A percentile compares a stretch with the other conserved stretches of the same genome.
phyloP scores from a whole-genome alignment of 1,140 invertebrate genomes.

The Odontomachus brunneus region DNA sequence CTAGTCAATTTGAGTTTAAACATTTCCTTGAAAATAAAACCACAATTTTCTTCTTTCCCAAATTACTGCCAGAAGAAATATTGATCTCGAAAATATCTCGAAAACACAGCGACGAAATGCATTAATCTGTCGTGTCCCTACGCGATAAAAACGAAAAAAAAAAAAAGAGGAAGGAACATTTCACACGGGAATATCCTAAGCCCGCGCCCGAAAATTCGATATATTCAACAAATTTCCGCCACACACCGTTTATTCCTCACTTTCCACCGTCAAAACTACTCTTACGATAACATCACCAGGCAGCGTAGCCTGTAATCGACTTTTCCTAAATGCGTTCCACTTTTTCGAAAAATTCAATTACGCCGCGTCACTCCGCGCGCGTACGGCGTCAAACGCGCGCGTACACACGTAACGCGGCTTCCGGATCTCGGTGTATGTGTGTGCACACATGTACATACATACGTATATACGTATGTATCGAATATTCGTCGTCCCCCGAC shows the following conservation, averaged over 20 bases:
- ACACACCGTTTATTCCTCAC: constrained; percentile 46
- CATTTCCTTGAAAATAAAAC: no score
- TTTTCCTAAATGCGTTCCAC: constrained; percentile 55
- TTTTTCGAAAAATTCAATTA: constrained; percentile 59
- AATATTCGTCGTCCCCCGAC: neutral
- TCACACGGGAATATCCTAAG: constrained; percentile 11
- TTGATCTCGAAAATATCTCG: no score
- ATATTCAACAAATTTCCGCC: constrained; percentile 51
- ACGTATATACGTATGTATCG: neutral
- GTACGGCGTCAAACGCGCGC: neutral
- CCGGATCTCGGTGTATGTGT: neutral
- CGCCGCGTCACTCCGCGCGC: constrained; percentile 36
- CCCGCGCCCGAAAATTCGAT: constrained; percentile 33
- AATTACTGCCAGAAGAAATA: no score
- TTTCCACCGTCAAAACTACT: constrained; percentile 47
- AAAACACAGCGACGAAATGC: constrained; percentile 12
- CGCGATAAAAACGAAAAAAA: no score
- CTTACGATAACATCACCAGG: constrained; percentile 53
- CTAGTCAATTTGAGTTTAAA: no score
- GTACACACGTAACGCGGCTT: constrained; percentile 28
- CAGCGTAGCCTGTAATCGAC: constrained; percentile 53
- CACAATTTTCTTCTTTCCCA: no score
- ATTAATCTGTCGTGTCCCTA: neutral
- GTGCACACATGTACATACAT: neutral
- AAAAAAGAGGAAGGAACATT: neutral